A percentile compares a stretch with the other conserved stretches of the same genome.
phyloP scores from a whole-genome alignment of 2,113 vertebrate genomes.

The Saiga tatarica region DNA sequence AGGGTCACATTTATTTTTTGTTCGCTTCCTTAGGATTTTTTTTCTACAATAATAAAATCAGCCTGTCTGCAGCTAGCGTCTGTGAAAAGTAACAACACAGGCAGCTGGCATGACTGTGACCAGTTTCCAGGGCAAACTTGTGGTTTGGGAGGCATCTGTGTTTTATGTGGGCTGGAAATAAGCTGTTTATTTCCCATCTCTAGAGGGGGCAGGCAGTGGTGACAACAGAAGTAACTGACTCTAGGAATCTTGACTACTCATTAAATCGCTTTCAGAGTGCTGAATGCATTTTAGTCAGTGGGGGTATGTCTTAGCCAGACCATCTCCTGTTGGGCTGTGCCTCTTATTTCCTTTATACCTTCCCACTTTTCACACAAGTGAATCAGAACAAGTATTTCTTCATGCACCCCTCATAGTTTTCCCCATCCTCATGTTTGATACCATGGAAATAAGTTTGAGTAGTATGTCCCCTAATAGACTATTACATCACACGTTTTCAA shows the following conservation, averaged over 20 bases:
- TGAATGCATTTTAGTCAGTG: neutral
- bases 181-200: slow-evolving; percentile 47
- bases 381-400: neutral
- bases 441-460: neutral
- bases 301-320: neutral
- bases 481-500: neutral
- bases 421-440: neutral
- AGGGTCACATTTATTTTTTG: neutral
- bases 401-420: neutral
- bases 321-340: neutral
- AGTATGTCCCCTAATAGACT: neutral
- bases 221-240: slow-evolving; percentile 39
- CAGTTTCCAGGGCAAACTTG: slow-evolving; percentile 50
- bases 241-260: neutral
- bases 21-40: neutral
- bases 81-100: slow-evolving; percentile 20
- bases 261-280: neutral
- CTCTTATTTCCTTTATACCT: neutral
- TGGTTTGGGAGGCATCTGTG: slow-evolving; percentile 44
- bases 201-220: neutral
- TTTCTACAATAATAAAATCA: neutral
- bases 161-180: slow-evolving; percentile 40
- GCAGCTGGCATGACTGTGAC: neutral
- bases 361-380: neutral
- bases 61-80: neutral